Evolutionary conservation across 2,888 invertebrate genomes (phyloP).

Genomic region (Alentia gelatinosa): DNA sequence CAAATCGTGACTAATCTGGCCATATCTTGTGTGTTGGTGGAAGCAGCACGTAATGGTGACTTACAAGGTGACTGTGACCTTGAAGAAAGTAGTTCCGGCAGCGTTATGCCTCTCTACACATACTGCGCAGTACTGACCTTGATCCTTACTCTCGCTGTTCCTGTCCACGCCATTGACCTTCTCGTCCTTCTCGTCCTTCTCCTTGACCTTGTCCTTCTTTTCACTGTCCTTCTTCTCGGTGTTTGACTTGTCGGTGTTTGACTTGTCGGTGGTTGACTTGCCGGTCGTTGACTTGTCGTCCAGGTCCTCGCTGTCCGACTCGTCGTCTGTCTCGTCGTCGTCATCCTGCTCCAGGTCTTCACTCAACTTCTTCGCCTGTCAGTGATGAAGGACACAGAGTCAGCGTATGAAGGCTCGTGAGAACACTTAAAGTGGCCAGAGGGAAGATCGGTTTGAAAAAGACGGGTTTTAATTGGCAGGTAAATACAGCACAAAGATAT

Average conservation of each 20-base stretch:
- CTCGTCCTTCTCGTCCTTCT: constrained; percentile 51
- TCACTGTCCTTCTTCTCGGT: not conserved
- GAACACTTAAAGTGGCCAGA: no score
- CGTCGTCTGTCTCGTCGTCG: constrained; percentile 64
- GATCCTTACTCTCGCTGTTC: constrained; percentile 20
- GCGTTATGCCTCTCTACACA: no score
- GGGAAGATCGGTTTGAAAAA: no score
- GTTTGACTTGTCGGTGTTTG: constrained; percentile 21
- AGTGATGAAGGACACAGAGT: no score
- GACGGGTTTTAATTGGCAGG: no score
- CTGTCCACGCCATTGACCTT: constrained; percentile 60
- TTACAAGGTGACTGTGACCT: no score
- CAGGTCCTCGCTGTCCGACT: constrained; percentile 37
- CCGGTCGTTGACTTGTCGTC: not conserved
- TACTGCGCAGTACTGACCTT: constrained; percentile 36
- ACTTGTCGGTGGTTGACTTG: constrained; percentile 55
- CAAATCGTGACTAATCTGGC: no score
- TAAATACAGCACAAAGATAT: no score
- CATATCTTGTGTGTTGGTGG: no score
- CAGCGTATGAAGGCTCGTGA: no score
- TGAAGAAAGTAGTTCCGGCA: no score
- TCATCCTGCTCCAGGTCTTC: constrained; percentile 54
- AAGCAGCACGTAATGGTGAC: no score
- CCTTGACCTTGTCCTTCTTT: constrained; percentile 49
- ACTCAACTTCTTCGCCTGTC: constrained; percentile 63